Evolutionary conservation across 1,140 invertebrate genomes (phyloP), one percentile per base, ranked within the genome.

Genomic region (Achatina immaculata): DNA sequence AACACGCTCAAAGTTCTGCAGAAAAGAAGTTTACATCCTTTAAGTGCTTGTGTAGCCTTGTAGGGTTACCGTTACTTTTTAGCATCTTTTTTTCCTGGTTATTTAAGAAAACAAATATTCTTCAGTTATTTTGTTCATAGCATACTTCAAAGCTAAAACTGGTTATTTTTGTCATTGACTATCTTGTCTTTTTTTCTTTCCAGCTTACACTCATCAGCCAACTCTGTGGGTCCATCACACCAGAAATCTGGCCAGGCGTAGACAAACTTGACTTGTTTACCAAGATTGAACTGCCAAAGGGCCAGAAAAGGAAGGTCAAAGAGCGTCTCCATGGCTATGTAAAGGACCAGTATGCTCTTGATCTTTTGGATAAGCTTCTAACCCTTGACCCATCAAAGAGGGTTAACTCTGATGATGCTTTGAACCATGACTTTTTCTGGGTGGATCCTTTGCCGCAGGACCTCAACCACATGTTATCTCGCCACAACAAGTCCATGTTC

Each of bases 391-490:
- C 98, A 0, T 94, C 94, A 0, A 97, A 98, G 90, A 92, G 99
- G 83, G 95, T 95, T 43, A 96, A 99, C 90, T 95, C 97, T 0
- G 97, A 99, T 88, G 95, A 95, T 0, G 98, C 98, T 0, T 89
- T 99, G 0, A 98, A 99, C 92, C 97, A 62, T 62, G 97, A 99
- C 88, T 99, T 99, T 90, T 99, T 99, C 90, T 99, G 97, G 96
- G 96, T 95, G 0, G 97, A 98, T 90, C 98, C 98, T 9, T 96
- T 98, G 95, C 97, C 97, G 0, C 80, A 79, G 31, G 96, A 98
- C 88, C 92, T 99, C 0, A 95, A 94, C 40, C 96, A 96, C 92
- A 98, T 98, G 96, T 91, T 99, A 68, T 96, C 96, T 0, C 96
- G 97, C 86, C 96, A 98, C 89, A 95, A 95, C 0, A 96, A 97